phyloP scores from a whole-genome alignment of 2,797 vertebrate species.

The Triplophysa bombifrons region DNA sequence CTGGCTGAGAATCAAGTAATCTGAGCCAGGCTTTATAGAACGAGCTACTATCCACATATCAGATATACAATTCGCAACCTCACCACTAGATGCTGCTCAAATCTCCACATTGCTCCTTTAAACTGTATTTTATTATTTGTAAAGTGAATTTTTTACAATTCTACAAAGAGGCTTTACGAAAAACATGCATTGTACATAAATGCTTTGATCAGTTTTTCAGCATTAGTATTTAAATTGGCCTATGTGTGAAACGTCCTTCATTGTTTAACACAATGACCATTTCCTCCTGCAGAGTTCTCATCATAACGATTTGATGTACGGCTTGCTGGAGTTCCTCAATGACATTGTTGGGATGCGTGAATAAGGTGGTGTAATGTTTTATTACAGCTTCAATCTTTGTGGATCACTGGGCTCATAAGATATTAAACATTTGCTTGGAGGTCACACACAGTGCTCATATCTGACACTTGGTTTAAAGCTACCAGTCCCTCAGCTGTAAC shows the following conservation, averaged over 20 bases:
- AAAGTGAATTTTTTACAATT: background rate
- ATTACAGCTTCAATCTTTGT: slow-evolving; percentile 42
- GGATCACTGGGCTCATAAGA: slow-evolving; percentile 32
- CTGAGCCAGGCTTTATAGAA: too few relatives aligned
- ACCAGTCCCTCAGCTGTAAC: slow-evolving; percentile 7
- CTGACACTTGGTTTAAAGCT: slow-evolving; percentile 22
- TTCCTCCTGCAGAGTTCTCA: background rate
- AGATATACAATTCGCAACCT: too few relatives aligned
- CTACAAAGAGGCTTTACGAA: background rate
- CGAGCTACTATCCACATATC: too few relatives aligned
- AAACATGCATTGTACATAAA: background rate
- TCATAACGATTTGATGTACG: slow-evolving; percentile 11
- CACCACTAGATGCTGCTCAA: too few relatives aligned
- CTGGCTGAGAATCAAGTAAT: too few relatives aligned
- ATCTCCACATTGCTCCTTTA: too few relatives aligned
- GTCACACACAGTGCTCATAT: slow-evolving; percentile 14
- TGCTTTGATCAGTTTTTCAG: background rate
- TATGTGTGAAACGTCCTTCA: background rate
- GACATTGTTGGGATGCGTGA: slow-evolving; percentile 13
- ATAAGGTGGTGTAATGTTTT: slow-evolving; percentile 34
- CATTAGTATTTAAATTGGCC: background rate
- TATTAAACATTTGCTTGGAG: slow-evolving; percentile 28
- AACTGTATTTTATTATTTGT: background rate
- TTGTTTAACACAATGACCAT: slow-evolving; percentile 2
- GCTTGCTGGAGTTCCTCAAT: slow-evolving; percentile 10